phyloP scores from a whole-genome alignment of 2,888 invertebrate genomes.

The Morpho achilles region DNA sequence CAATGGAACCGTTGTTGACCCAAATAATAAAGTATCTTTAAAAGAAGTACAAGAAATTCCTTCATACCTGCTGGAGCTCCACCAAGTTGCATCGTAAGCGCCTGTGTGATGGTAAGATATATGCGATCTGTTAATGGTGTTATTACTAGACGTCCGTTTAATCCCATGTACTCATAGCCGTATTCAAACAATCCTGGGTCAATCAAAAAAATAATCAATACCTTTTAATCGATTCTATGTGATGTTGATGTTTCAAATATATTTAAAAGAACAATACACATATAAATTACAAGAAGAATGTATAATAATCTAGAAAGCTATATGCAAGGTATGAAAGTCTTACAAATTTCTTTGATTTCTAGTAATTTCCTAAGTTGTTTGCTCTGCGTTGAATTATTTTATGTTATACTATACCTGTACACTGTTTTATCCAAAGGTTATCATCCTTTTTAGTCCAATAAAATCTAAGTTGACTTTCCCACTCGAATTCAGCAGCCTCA shows the following conservation, averaged over 20 bases:
- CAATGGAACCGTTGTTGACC: too few relatives aligned
- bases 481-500: constrained; percentile 91
- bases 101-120: constrained; percentile 95
- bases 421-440: constrained; percentile 90
- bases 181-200: constrained; percentile 87
- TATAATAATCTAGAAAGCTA: too few relatives aligned
- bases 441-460: constrained; percentile 93
- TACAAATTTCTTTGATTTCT: too few relatives aligned
- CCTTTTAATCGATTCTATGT: too few relatives aligned
- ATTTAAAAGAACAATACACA: too few relatives aligned
- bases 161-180: constrained; percentile 97
- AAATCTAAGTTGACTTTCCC: constrained; percentile 96
- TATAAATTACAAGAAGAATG: too few relatives aligned
- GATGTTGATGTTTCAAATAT: too few relatives aligned
- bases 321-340: too few relatives aligned
- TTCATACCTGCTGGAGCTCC: constrained; percentile 90
- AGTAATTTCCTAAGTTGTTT: too few relatives aligned
- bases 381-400: not conserved
- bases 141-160: constrained; percentile 93
- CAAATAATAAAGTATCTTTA: too few relatives aligned
- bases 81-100: constrained; percentile 93
- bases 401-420: constrained; percentile 75
- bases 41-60: not conserved
- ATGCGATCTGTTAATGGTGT: constrained; percentile 96
- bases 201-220: too few relatives aligned